phyloP scores from a whole-genome alignment of 1,140 invertebrate genomes.

The Camponotus vicinus region DNA sequence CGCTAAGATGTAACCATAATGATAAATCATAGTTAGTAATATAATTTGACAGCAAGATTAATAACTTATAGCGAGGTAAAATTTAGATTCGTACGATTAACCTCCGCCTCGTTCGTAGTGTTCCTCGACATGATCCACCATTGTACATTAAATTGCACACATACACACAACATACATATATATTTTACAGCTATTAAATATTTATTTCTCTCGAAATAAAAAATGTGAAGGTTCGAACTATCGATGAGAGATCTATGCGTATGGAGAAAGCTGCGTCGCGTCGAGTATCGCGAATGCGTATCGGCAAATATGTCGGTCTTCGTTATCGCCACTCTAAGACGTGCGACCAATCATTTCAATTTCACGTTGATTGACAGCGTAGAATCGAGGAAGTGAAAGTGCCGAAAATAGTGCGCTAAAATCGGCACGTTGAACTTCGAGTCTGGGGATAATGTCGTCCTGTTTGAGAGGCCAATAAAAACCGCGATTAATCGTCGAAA shows the following conservation, averaged over 20 bases:
- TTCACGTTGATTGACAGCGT: neutral
- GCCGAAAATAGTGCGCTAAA: constrained; percentile 14
- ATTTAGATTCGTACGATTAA: constrained; percentile 50
- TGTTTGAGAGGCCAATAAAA: constrained; percentile 52
- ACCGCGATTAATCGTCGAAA: constrained; percentile 56
- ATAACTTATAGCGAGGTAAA: constrained; percentile 34
- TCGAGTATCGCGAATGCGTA: neutral
- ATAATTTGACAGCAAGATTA: constrained; percentile 41
- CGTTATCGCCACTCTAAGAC: neutral
- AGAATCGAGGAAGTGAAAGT: constrained; percentile 1
- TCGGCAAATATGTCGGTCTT: neutral
- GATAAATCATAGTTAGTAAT: constrained; percentile 53
- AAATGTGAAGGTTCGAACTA: neutral
- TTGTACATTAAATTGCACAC: neutral
- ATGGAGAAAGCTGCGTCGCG: constrained; percentile 1
- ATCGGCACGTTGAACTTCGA: neutral
- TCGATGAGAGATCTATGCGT: neutral
- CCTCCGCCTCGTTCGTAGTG: neutral
- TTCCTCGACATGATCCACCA: neutral
- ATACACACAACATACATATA: neutral
- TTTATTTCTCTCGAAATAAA: neutral
- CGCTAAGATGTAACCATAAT: constrained; percentile 48
- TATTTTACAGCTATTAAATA: neutral
- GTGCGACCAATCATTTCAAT: constrained; percentile 18
- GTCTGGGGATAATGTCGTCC: constrained; percentile 16